A percentile compares a stretch with the other conserved stretches of the same genome.
phyloP scores from a whole-genome alignment of 2,797 vertebrate genomes.

The Xenops minutus region DNA sequence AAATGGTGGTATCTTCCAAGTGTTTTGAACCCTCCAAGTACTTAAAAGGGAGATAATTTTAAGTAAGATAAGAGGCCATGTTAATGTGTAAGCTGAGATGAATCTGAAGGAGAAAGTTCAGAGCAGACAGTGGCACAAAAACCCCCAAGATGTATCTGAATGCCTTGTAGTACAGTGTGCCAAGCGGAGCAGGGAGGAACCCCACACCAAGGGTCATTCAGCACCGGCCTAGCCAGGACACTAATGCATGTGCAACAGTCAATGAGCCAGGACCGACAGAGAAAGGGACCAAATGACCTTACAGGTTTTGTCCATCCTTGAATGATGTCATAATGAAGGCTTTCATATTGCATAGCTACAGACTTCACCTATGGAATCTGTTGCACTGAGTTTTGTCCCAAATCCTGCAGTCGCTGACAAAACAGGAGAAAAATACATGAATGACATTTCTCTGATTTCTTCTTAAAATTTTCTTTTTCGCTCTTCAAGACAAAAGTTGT shows the following conservation, averaged over 20 bases:
- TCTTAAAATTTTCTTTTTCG: not conserved
- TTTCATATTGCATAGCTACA: not conserved
- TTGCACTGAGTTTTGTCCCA: not conserved
- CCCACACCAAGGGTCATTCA: not conserved
- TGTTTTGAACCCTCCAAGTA: not conserved
- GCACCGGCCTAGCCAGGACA: not conserved
- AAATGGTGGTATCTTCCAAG: not conserved
- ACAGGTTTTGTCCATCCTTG: not conserved
- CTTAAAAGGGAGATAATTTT: not conserved
- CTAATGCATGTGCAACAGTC: not conserved
- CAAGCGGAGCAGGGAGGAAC: rapidly evolving
- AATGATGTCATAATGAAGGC: not conserved
- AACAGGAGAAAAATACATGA: not conserved
- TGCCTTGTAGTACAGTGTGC: not conserved
- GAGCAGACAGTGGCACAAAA: not conserved
- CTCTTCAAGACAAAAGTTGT: not conserved
- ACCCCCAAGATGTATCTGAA: rapidly evolving
- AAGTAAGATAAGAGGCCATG: not conserved
- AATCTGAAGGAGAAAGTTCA: not conserved
- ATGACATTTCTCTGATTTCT: not conserved
- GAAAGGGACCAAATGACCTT: not conserved
- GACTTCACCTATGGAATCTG: not conserved
- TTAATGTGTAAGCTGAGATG: not conserved
- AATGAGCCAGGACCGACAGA: not conserved
- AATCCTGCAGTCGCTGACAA: not conserved